Evolutionary conservation across 2,113 vertebrate species (phyloP).

Genomic region (Callorhinus ursinus): DNA sequence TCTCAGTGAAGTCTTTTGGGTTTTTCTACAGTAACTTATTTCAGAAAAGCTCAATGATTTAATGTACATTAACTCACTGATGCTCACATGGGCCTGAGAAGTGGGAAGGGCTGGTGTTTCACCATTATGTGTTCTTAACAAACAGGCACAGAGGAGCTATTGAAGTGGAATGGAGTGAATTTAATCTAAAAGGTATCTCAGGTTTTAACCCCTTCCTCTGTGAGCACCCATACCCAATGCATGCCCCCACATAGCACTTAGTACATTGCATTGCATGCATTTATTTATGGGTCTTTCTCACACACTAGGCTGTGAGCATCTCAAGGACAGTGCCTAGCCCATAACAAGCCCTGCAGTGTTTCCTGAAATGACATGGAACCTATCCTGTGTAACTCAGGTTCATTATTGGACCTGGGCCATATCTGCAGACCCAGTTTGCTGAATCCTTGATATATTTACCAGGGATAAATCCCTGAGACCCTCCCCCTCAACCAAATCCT

Average conservation of each 20-base stretch:
- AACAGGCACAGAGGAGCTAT: not conserved
- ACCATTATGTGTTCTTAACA: constrained; percentile 49
- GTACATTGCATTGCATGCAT: not conserved
- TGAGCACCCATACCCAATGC: not conserved
- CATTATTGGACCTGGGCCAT: not conserved
- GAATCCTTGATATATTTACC: not conserved
- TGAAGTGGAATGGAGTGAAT: constrained; percentile 50
- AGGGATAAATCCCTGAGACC: not conserved
- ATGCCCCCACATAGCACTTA: not conserved
- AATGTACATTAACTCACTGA: constrained; percentile 60
- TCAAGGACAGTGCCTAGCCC: not conserved
- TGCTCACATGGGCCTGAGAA: not conserved
- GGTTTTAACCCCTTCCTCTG: not conserved
- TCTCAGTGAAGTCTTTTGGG: constrained; percentile 41
- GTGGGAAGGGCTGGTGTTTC: constrained; percentile 50
- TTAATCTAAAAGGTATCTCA: constrained; percentile 27
- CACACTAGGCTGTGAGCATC: not conserved
- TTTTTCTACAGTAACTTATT: constrained; percentile 60
- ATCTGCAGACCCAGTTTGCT: not conserved
- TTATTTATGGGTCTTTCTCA: constrained; percentile 18
- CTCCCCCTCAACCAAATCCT: not conserved
- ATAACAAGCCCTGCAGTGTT: not conserved
- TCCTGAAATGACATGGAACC: not conserved
- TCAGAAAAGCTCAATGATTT: constrained; percentile 60
- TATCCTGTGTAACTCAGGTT: not conserved